phyloP scores from a whole-genome alignment of 2,113 vertebrate species.

The Neodon shergylaensis region DNA sequence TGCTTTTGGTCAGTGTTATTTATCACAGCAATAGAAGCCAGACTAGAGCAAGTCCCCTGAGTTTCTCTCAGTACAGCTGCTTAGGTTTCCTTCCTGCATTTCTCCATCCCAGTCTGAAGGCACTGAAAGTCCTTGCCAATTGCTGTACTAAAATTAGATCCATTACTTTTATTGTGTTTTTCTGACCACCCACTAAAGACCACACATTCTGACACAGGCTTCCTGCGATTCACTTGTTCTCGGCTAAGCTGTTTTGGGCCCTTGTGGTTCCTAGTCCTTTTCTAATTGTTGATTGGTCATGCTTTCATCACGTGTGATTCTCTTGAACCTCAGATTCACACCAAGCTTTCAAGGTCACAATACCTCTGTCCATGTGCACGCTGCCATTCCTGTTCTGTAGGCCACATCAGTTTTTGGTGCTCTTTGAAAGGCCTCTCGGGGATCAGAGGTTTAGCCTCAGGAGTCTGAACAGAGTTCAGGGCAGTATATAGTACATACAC shows the following conservation, averaged over 20 bases:
- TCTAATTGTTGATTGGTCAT: background rate
- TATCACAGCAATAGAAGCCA: background rate
- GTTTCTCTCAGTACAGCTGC: background rate
- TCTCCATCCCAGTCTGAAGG: background rate
- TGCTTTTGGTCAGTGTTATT: background rate
- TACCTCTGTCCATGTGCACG: background rate
- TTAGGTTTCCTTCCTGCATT: background rate
- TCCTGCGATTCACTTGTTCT: background rate
- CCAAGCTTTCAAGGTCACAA: background rate
- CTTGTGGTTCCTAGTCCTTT: background rate
- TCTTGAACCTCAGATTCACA: background rate
- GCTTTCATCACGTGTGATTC: background rate
- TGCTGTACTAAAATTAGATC: constrained; percentile 47
- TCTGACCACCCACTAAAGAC: background rate
- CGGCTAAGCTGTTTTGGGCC: background rate
- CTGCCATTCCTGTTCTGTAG: background rate
- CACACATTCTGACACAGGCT: background rate
- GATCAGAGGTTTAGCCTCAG: background rate
- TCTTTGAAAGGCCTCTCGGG: background rate
- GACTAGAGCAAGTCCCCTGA: background rate
- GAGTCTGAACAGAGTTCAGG: background rate
- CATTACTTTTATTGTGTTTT: constrained; percentile 54
- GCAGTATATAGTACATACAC: background rate
- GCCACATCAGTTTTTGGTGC: background rate
- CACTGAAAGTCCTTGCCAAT: background rate